Evolutionary conservation across 1,140 invertebrate species (phyloP).

Genomic region (Chlorops oryzae): DNA sequence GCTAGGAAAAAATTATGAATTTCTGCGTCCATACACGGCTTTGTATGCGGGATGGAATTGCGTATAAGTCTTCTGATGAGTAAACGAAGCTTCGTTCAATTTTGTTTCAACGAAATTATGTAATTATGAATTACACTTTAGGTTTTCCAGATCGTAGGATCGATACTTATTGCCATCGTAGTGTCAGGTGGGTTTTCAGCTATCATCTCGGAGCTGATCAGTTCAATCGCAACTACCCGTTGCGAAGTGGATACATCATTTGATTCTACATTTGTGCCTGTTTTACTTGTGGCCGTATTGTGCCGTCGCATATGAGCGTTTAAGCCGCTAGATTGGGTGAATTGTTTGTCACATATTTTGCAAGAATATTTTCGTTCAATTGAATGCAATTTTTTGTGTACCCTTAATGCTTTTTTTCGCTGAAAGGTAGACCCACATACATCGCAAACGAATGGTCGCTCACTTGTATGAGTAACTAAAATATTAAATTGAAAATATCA

Average conservation of each 20-base stretch:
- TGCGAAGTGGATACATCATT: background rate
- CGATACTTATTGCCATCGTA: background rate
- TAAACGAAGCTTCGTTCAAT: too few relatives aligned
- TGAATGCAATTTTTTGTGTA: slow-evolving; percentile 3
- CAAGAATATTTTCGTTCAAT: background rate
- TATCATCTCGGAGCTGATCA: background rate
- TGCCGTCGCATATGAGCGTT: slow-evolving; percentile 52
- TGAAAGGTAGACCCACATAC: slow-evolving; percentile 47
- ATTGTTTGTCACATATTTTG: slow-evolving; percentile 7
- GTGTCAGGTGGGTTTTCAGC: background rate
- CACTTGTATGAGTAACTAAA: slow-evolving; percentile 49
- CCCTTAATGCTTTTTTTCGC: slow-evolving; percentile 27
- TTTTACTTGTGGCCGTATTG: slow-evolving; percentile 14
- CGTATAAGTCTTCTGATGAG: too few relatives aligned
- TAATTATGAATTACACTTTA: too few relatives aligned
- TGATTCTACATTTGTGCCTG: background rate
- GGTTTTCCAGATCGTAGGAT: too few relatives aligned
- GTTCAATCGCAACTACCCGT: background rate
- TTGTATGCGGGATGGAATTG: too few relatives aligned
- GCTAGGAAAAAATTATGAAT: too few relatives aligned
- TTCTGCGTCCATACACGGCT: too few relatives aligned
- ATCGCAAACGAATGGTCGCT: slow-evolving; percentile 50
- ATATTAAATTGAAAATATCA: too few relatives aligned
- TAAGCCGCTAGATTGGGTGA: slow-evolving; percentile 29
- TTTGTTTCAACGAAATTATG: too few relatives aligned